A percentile compares a stretch with the other conserved stretches of the same genome.
Evolutionary conservation across 2,888 invertebrate genomes (phyloP).

Genomic region (Seira sanloemensis): DNA sequence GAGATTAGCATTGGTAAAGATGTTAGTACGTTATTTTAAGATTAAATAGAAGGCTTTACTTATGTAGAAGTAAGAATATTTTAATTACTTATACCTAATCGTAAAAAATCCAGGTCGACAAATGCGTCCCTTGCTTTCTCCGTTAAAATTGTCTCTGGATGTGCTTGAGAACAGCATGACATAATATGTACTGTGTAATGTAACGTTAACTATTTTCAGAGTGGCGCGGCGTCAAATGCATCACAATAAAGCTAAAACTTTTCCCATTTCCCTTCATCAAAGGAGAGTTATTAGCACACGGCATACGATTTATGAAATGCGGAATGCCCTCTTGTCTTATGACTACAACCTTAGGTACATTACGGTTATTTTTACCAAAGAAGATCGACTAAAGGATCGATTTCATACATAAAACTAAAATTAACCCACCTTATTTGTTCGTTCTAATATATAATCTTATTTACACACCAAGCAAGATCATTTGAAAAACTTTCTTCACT

Average conservation of each 20-base stretch:
- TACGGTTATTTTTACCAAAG: background rate
- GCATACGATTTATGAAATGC: too few species aligned
- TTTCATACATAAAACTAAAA: background rate
- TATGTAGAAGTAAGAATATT: too few species aligned
- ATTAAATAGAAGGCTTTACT: too few species aligned
- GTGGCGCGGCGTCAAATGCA: constrained; percentile 14
- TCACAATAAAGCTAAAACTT: too few species aligned
- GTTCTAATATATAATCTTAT: too few species aligned
- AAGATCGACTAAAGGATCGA: background rate
- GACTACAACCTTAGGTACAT: background rate
- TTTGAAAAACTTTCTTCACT: too few species aligned
- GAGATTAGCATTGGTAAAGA: too few species aligned
- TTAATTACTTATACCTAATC: too few species aligned
- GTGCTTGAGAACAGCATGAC: background rate
- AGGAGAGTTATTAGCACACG: constrained; percentile 50
- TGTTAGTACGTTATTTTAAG: too few species aligned
- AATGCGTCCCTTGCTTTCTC: background rate
- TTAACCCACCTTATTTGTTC: background rate
- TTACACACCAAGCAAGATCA: too few species aligned
- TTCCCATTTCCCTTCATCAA: constrained; percentile 63
- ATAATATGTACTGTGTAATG: too few species aligned
- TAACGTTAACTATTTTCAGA: constrained; percentile 17
- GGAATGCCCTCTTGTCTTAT: constrained; percentile 7
- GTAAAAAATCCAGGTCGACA: background rate
- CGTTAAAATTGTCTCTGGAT: background rate